Evolutionary conservation across 1,140 invertebrate species (phyloP).

Genomic region (Cepaea nemoralis): DNA sequence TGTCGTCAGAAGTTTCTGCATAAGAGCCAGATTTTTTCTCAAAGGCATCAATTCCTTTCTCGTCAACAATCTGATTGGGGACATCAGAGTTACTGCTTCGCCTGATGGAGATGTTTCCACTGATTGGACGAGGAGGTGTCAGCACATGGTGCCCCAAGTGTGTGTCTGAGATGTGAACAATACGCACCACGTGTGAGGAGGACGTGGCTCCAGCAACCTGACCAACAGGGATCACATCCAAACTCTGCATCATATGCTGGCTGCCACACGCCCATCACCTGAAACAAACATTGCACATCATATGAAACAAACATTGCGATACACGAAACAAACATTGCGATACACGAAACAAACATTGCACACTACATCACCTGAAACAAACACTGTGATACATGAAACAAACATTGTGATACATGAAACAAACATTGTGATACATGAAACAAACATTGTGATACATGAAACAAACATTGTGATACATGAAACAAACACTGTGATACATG

Average conservation of each 20-base stretch:
- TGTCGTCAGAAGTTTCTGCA: background rate
- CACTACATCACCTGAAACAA: no score
- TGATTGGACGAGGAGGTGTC: slow-evolving; percentile 35
- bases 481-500: no score
- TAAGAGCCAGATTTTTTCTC: background rate
- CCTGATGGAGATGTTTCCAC: slow-evolving; percentile 37
- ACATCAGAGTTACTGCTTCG: slow-evolving; percentile 13
- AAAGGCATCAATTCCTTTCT: slow-evolving; percentile 36
- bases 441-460: no score
- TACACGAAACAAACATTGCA: no score
- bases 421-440: no score
- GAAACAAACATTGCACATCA: no score
- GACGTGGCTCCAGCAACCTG: slow-evolving; percentile 25
- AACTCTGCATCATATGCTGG: slow-evolving; percentile 3
- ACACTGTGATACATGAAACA: no score
- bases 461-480: no score
- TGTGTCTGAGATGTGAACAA: slow-evolving; percentile 63
- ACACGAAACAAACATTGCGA: no score
- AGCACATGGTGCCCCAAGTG: slow-evolving; percentile 48
- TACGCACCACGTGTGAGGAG: slow-evolving; percentile 42
- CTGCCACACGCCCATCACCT: background rate
- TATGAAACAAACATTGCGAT: no score
- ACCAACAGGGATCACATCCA: slow-evolving; percentile 25
- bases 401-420: no score
- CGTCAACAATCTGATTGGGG: slow-evolving; percentile 26